phyloP scores from a whole-genome alignment of 2,113 vertebrate species.

The Onychostruthus taczanowskii region DNA sequence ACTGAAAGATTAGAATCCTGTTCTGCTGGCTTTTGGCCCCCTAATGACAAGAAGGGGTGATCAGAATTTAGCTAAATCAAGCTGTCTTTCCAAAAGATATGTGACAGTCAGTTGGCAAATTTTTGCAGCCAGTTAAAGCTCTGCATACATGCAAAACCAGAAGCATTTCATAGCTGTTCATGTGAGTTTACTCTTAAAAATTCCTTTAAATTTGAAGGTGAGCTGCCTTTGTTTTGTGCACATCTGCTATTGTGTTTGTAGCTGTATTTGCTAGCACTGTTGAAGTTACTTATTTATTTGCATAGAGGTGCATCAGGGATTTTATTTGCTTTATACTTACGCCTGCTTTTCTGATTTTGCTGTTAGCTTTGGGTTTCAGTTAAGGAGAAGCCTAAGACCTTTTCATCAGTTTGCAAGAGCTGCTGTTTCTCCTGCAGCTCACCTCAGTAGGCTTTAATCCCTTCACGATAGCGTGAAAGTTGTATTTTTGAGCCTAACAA shows the following conservation, averaged over 20 bases:
- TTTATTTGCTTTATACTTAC: not conserved
- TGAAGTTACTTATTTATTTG: not conserved
- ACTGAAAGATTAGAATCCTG: not conserved
- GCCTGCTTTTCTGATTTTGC: not conserved
- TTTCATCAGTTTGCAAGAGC: not conserved
- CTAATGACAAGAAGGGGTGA: not conserved
- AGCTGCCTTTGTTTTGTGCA: not conserved
- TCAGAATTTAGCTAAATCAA: not conserved
- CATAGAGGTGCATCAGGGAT: not conserved
- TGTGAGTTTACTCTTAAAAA: not conserved
- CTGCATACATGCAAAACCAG: not conserved
- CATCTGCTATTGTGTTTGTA: fast-evolving
- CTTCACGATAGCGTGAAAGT: not conserved
- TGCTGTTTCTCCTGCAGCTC: not conserved
- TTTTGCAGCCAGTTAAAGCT: not conserved
- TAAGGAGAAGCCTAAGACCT: not conserved
- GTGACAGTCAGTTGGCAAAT: not conserved
- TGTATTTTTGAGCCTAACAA: not conserved
- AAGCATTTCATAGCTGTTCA: not conserved
- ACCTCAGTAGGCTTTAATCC: not conserved
- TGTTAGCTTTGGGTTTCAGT: not conserved
- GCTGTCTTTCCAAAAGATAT: not conserved
- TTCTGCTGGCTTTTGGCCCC: not conserved
- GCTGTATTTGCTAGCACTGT: not conserved
- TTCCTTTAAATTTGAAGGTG: not conserved